Evolutionary conservation across 2,797 vertebrate species (phyloP).

Genomic region (Megaceryle alcyon): DNA sequence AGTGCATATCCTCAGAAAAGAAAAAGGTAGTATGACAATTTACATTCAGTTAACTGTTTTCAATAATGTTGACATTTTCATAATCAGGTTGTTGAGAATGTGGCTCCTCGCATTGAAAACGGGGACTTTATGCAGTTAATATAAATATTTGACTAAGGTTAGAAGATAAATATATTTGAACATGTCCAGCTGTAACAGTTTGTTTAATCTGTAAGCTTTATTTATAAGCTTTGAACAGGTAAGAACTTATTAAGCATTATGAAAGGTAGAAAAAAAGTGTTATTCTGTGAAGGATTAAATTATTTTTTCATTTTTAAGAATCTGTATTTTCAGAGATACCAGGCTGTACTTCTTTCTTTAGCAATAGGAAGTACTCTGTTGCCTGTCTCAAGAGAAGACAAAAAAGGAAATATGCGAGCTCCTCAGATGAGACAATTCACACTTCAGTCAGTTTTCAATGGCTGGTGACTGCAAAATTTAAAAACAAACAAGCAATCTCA

Average conservation of each 20-base stretch:
- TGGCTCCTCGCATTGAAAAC: background rate
- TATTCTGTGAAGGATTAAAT: background rate
- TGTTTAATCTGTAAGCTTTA: background rate
- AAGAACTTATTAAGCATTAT: background rate
- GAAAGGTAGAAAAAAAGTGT: background rate
- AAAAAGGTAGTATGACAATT: background rate
- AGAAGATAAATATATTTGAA: background rate
- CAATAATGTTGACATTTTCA: accelerated
- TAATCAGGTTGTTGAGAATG: background rate
- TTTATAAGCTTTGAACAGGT: background rate
- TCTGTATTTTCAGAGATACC: background rate
- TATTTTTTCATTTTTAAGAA: background rate
- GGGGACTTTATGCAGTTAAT: background rate
- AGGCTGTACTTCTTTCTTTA: background rate
- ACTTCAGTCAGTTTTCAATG: background rate
- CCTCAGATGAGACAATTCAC: background rate
- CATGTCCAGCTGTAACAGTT: background rate
- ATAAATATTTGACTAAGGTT: background rate
- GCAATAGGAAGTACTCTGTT: background rate
- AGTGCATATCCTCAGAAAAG: background rate
- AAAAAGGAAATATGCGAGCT: background rate
- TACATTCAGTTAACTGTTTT: background rate
- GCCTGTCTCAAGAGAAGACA: background rate
- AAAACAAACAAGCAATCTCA: background rate
- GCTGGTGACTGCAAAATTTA: background rate